phyloP scores from a whole-genome alignment of 2,797 vertebrate genomes.

The Rhabdomys pumilio region DNA sequence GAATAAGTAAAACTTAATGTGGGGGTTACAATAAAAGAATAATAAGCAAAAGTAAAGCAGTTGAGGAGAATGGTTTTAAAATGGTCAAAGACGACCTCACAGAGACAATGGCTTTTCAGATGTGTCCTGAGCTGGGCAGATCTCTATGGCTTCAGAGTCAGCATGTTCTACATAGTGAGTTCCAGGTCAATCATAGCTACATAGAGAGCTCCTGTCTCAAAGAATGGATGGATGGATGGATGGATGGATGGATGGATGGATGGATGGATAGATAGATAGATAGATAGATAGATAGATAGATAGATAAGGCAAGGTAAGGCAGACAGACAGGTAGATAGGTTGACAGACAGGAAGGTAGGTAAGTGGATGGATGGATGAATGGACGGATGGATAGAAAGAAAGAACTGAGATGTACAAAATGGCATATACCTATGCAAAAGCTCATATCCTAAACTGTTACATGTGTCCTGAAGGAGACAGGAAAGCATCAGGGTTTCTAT shows the following conservation, averaged over 20 bases:
- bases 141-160: neutral
- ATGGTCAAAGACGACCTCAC: neutral
- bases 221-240: too few relatives aligned
- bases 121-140: neutral
- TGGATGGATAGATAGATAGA: too few relatives aligned
- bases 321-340: too few relatives aligned
- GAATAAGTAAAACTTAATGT: slow-evolving; percentile 48
- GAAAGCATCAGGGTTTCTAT: neutral
- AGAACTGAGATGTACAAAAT: neutral
- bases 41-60: slow-evolving; percentile 6
- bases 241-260: too few relatives aligned
- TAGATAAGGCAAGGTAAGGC: too few relatives aligned
- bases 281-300: too few relatives aligned
- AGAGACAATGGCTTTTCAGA: slow-evolving; percentile 11
- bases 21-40: neutral
- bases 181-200: neutral
- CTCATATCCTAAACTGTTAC: slow-evolving; percentile 4
- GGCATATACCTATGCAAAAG: neutral
- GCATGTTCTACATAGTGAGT: neutral
- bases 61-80: slow-evolving; percentile 21
- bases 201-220: neutral
- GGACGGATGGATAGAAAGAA: too few relatives aligned
- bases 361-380: too few relatives aligned
- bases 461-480: neutral
- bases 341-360: too few relatives aligned